A percentile compares a stretch with the other conserved stretches of the same genome.
These are phyloP conservation scores for Euphydryas editha DNA, from an alignment of 2,888 invertebrate genomes.

Conservation along the genomic window DNA sequence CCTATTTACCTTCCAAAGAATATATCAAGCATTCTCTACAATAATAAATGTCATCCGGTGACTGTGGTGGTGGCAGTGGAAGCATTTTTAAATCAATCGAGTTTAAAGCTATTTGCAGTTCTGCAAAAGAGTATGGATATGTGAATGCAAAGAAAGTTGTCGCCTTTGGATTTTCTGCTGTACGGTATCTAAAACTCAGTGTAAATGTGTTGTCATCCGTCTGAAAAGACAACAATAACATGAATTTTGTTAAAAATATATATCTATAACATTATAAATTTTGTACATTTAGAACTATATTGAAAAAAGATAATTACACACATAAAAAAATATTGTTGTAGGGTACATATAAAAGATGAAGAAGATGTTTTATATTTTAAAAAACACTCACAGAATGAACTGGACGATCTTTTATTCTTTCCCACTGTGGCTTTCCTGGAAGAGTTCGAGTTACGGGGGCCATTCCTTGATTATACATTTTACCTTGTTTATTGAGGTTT, in stretches of 20 bases:
- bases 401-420: slow-evolving; percentile 91
- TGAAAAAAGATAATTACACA: too few species aligned
- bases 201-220: slow-evolving; percentile 89
- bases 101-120: slow-evolving; percentile 89
- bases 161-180: slow-evolving; percentile 87
- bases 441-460: slow-evolving; percentile 90
- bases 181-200: slow-evolving; percentile 88
- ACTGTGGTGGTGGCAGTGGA: slow-evolving; percentile 60
- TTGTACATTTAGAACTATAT: too few species aligned
- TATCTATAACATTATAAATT: too few species aligned
- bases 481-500: slow-evolving; percentile 94
- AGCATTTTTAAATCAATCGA: slow-evolving; percentile 86
- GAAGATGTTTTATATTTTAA: neutral
- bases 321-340: too few species aligned
- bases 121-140: slow-evolving; percentile 94
- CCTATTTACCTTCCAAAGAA: slow-evolving; percentile 86
- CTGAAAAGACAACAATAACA: slow-evolving; percentile 68
- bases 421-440: slow-evolving; percentile 92
- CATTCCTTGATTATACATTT: slow-evolving; percentile 96
- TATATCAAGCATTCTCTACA: slow-evolving; percentile 90
- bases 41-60: slow-evolving; percentile 91
- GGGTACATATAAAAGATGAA: too few species aligned
- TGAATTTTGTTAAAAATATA: too few species aligned
- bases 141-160: slow-evolving; percentile 95
- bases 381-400: slow-evolving; percentile 85